Base-by-base conservation (phyloP, 1,140 invertebrate genomes). In the Plectrocnemia conspersa region DNA sequence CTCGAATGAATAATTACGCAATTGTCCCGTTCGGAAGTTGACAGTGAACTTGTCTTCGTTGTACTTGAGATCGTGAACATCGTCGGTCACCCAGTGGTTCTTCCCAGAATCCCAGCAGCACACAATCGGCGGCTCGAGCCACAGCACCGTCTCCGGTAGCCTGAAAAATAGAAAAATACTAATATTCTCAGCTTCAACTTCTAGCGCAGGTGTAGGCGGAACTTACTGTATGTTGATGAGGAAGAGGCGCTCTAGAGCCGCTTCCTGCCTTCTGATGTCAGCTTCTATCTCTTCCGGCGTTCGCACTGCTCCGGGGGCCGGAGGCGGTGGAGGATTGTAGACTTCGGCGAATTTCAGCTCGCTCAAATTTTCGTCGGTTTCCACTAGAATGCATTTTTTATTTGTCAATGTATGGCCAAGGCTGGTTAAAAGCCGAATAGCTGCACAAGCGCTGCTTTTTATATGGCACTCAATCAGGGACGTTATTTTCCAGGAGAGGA, bases 31-130 rank as follows among this genome's bases (percentile, higher is more conserved):
- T 32, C 87, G 75, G 58, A 91, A 89, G 33, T 82, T 80, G 33
- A 90, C 74, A 0, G 77, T 82, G 13, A 88, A 80, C 62, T 88
- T 88, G 58, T 91, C 87, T 64, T 91, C 89, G 64, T 88, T 90
- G 63, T 85, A 90, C 64, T 89, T 89, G 35, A 85, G 78, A 58
- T 92, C 89, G 55, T 89, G 84, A 1, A 91, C 77, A 63, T 86
- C 82, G 47, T 84, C 78, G 1, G 79, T 88, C 0, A 82, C 84
- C 90, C 89, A 93, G 46, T 75, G 64, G 57, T 69, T 63, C 58
- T 64, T 53, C 15, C 66, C 55, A 59, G 76, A 64, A 61, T 88
- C 78, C 89, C 89, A 92, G 52, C 86, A 81, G 11, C 85, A 88
- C 2, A 89, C 81, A 9, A 85, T 75, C 0, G 89, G 89, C 1